Evolutionary conservation across 2,888 invertebrate genomes (phyloP).

Genomic region (Diarsia mendica): DNA sequence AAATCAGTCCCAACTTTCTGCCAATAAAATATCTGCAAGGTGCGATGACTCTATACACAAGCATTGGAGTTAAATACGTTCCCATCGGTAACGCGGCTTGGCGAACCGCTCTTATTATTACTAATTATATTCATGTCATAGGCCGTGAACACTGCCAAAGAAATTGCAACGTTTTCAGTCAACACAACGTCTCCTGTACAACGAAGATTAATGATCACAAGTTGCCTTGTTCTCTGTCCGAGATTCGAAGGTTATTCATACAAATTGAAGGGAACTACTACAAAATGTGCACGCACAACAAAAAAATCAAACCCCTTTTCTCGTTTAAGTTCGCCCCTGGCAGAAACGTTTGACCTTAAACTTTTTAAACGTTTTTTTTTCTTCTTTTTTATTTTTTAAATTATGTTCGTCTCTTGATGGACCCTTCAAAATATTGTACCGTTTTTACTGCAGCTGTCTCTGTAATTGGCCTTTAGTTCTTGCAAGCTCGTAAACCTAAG

Average conservation of each 20-base stretch:
- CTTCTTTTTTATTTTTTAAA: not conserved
- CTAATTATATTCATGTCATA: slow-evolving; percentile 62
- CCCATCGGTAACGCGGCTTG: slow-evolving; percentile 49
- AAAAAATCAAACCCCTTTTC: slow-evolving; percentile 66
- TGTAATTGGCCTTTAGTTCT: slow-evolving; percentile 44
- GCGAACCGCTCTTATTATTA: slow-evolving; percentile 54
- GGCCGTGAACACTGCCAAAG: slow-evolving; percentile 69
- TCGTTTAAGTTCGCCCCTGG: slow-evolving; percentile 62
- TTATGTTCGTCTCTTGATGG: slow-evolving; percentile 59
- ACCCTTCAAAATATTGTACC: slow-evolving; percentile 58
- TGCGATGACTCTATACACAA: slow-evolving; percentile 32
- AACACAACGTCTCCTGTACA: slow-evolving; percentile 60
- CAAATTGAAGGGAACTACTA: slow-evolving; percentile 65
- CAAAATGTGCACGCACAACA: slow-evolving; percentile 37
- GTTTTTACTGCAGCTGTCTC: slow-evolving; percentile 54
- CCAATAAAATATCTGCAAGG: slow-evolving; percentile 15
- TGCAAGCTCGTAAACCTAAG: slow-evolving; percentile 40
- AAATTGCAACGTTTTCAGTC: slow-evolving; percentile 66
- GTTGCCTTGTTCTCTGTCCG: slow-evolving; percentile 61
- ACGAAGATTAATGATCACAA: slow-evolving; percentile 70
- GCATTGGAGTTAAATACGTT: slow-evolving; percentile 39
- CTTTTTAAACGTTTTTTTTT: slow-evolving; percentile 60
- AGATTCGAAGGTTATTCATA: slow-evolving; percentile 65
- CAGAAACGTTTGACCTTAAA: slow-evolving; percentile 68
- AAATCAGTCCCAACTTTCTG: slow-evolving; percentile 18